Percentiles rank a stretch among this genome's conserved stretches.
Conservation (phyloP, 2,888 invertebrate genomes). For the Rhingia rostrata region DNA sequence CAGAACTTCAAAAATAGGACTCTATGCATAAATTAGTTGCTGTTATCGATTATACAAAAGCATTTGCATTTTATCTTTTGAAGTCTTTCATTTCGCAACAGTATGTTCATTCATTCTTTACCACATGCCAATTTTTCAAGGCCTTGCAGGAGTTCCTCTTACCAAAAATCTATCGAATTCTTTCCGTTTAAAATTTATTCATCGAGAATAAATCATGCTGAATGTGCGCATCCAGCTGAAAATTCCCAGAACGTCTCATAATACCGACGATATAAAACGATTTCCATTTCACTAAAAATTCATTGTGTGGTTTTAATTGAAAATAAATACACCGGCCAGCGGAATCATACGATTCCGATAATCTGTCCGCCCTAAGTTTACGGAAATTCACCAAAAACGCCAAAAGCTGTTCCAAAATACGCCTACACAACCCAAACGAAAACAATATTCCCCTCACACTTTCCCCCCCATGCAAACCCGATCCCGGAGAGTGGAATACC, state of each 20-base stretch:
- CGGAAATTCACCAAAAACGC: slow-evolving; percentile 30
- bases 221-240: background rate
- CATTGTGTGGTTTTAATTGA: slow-evolving; percentile 14
- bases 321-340: slow-evolving; percentile 16
- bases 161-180: too few relatives aligned
- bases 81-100: too few relatives aligned
- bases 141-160: too few relatives aligned
- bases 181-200: too few relatives aligned
- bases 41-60: too few relatives aligned
- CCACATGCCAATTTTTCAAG: too few relatives aligned
- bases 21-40: too few relatives aligned
- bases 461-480: background rate
- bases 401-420: slow-evolving; percentile 36
- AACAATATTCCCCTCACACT: slow-evolving; percentile 20
- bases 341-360: slow-evolving; percentile 26
- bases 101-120: too few relatives aligned
- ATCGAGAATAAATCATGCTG: too few relatives aligned
- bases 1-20: too few relatives aligned
- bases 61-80: too few relatives aligned
- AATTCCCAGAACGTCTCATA: background rate
- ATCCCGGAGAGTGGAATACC: background rate
- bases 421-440: slow-evolving; percentile 31
- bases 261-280: background rate
- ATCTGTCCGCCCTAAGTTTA: slow-evolving; percentile 8
- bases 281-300: slow-evolving; percentile 4